A percentile compares a stretch with the other conserved stretches of the same genome.
phyloP scores from a whole-genome alignment of 2,113 vertebrate genomes.

The Halcyon senegalensis region DNA sequence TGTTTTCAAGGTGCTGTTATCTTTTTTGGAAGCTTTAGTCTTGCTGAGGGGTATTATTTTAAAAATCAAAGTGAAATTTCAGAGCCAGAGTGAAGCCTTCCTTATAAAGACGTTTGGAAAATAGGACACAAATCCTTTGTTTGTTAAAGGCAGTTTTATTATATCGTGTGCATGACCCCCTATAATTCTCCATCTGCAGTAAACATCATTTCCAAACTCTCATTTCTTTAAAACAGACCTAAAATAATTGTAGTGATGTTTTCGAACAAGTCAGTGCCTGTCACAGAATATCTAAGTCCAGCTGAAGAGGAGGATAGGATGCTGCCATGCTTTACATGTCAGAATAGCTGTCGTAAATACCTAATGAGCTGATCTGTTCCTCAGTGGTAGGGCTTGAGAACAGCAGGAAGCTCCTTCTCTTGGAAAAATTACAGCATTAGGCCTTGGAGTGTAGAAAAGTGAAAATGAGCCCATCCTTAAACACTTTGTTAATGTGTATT shows the following conservation, averaged over 20 bases:
- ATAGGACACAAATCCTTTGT: background rate
- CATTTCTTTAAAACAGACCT: background rate
- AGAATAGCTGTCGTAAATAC: background rate
- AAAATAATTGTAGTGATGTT: background rate
- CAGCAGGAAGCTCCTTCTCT: background rate
- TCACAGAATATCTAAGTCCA: background rate
- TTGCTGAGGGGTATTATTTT: background rate
- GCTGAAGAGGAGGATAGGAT: background rate
- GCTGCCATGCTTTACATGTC: background rate
- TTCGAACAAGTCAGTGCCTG: background rate
- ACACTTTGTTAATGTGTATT: background rate
- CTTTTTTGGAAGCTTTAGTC: background rate
- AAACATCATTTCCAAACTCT: conserved; percentile 15
- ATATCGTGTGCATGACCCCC: background rate
- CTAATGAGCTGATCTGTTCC: background rate
- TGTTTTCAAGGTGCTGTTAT: background rate
- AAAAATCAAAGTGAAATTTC: conserved; percentile 3
- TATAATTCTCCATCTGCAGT: conserved; percentile 24
- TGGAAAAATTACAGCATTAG: background rate
- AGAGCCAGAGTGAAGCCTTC: background rate
- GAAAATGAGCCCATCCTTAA: background rate
- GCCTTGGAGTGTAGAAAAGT: background rate
- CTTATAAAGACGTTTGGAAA: background rate
- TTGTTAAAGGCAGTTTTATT: conserved; percentile 16
- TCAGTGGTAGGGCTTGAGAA: background rate